Evolutionary conservation across 1,140 invertebrate genomes (phyloP).

Genomic region (Ips nitidus): DNA sequence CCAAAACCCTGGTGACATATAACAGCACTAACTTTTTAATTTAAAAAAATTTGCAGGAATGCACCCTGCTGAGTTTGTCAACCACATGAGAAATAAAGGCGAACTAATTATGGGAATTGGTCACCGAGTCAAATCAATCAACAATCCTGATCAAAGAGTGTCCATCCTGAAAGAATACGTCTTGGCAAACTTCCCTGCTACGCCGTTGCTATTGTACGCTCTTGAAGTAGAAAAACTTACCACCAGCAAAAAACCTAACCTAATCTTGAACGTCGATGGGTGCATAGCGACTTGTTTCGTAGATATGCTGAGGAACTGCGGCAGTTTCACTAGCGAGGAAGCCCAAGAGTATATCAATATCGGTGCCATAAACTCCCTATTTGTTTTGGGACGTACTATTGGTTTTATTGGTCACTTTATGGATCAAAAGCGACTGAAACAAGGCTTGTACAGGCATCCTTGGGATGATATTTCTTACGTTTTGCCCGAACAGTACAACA

Average conservation of each 20-base stretch:
- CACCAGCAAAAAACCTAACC: slow-evolving; percentile 98
- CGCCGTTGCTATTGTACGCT: slow-evolving; percentile 92
- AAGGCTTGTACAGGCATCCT: slow-evolving; percentile 98
- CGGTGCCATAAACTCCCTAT: slow-evolving; percentile 96
- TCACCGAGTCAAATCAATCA: slow-evolving; percentile 97
- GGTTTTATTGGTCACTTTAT: slow-evolving; percentile 99
- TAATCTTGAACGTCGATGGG: slow-evolving; percentile 99
- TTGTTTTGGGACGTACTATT: slow-evolving; percentile 96
- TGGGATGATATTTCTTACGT: slow-evolving; percentile 99
- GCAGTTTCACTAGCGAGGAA: slow-evolving; percentile 95
- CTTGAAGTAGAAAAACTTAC: slow-evolving; percentile 99
- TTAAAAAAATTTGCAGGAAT: slow-evolving; percentile 61
- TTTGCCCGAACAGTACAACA: slow-evolving; percentile 71
- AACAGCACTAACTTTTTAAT: not conserved
- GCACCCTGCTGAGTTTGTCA: slow-evolving; percentile 98
- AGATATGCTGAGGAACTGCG: slow-evolving; percentile 90
- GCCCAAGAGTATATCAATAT: slow-evolving; percentile 98
- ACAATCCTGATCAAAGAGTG: slow-evolving; percentile 98
- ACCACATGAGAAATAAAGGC: slow-evolving; percentile 94
- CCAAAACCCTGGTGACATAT: not conserved
- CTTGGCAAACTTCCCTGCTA: slow-evolving; percentile 88
- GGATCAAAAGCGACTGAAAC: slow-evolving; percentile 98
- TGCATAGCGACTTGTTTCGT: slow-evolving; percentile 97
- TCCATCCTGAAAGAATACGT: slow-evolving; percentile 97
- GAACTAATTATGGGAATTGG: slow-evolving; percentile 98